Evolutionary conservation across 1,140 invertebrate species (phyloP), one percentile per base, ranked within the genome.

Genomic region (Drosophila pachea): DNA sequence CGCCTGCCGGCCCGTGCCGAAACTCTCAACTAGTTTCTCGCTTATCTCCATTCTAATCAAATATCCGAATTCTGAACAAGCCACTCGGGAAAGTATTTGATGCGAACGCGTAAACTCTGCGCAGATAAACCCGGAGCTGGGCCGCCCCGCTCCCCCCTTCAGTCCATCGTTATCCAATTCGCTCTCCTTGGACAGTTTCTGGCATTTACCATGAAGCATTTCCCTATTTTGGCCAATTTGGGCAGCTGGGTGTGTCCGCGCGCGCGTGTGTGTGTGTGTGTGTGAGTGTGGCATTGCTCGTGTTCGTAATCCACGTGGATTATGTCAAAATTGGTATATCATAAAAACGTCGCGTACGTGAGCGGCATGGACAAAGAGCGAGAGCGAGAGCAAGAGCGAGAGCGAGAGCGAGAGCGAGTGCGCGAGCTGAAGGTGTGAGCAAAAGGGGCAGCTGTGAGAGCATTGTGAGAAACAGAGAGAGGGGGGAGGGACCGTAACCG

Each of bases 271-370:
- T 38, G 36, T 38, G 38, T n/a, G 11, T 40, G 38, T 42, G 40
- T 42, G 40, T 42, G 40, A 8, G 40, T 2, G n/a, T 49, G 52
- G 43, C 56, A 49, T 64, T 55, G 65, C 66, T 68, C 55, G 73
- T 42, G 71, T 60, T 74, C 75, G 78, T 84, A 86, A 84, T 84
- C 79, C 79, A 76, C 73, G 76, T 79, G 81, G 79, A 84, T 84
- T 84, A 84, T 84, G 76, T 84, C 79, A 86, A 84, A 84, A 84
- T 84, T 84, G 79, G 79, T 86, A 84, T 84, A 84, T 84, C 79
- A 84, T 84, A 84, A 84, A 84, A 84, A 84, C 81, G 79, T 84
- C 76, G 79, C 73, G 79, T 76, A 84, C 79, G 79, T 84, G 79
- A 70, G 62, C 45, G 8, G 79, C 69, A 74, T 78, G 14, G 5